phyloP scores from a whole-genome alignment of 2,113 vertebrate species.

The Spilogale gracilis region DNA sequence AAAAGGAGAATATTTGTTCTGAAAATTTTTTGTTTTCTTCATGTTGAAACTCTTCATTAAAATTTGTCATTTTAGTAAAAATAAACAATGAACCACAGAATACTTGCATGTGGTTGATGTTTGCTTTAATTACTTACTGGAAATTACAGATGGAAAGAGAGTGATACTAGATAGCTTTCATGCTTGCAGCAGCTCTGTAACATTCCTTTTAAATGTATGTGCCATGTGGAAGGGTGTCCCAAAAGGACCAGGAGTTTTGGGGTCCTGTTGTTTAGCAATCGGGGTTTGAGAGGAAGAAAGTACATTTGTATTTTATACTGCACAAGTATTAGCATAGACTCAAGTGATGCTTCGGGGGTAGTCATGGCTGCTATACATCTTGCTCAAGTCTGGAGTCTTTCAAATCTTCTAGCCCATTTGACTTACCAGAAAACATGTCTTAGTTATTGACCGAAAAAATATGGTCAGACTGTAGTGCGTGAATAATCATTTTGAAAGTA shows the following conservation, averaged over 20 bases:
- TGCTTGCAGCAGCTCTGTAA: neutral
- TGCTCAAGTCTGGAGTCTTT: neutral
- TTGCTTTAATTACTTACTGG: neutral
- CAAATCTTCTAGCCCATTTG: neutral
- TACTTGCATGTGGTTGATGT: neutral
- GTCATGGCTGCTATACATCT: neutral
- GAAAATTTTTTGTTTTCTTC: neutral
- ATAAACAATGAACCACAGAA: neutral
- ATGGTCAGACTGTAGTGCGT: neutral
- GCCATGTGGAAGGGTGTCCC: neutral
- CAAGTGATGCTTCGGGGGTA: rapidly evolving
- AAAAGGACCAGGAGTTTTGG: neutral
- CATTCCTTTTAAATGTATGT: neutral
- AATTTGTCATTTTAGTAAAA: constrained; percentile 37
- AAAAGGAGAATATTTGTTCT: neutral
- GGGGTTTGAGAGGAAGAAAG: neutral
- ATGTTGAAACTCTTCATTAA: neutral
- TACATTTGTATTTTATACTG: neutral
- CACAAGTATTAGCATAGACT: neutral
- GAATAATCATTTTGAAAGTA: neutral
- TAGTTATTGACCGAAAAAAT: neutral
- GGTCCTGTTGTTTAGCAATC: neutral
- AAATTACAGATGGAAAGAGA: neutral
- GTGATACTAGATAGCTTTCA: neutral
- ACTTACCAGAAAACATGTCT: neutral